A percentile compares a stretch with the other conserved stretches of the same genome.
Evolutionary conservation across 2,113 vertebrate genomes (phyloP).

Genomic region (Electrona antarctica): DNA sequence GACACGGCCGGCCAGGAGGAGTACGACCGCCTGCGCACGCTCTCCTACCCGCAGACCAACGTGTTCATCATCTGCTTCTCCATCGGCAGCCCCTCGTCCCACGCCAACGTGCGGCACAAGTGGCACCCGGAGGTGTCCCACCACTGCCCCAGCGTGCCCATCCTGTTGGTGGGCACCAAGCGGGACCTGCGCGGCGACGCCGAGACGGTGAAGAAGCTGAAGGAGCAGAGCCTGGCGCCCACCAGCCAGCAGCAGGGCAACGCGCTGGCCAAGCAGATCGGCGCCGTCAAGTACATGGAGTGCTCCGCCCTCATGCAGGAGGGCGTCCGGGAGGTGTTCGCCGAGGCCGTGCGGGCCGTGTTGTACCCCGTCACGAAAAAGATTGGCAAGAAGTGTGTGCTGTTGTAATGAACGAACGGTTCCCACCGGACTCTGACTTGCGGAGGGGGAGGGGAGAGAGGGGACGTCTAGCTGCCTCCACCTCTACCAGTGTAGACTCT

Average conservation of each 20-base stretch:
- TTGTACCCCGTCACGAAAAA: slow-evolving; percentile 91
- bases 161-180: slow-evolving; percentile 93
- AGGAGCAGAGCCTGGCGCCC: slow-evolving; percentile 89
- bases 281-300: slow-evolving; percentile 93
- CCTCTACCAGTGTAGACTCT: slow-evolving; percentile 45
- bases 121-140: slow-evolving; percentile 94
- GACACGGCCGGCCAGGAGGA: slow-evolving; percentile 96
- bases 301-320: slow-evolving; percentile 91
- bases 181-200: slow-evolving; percentile 87
- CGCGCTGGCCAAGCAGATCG: slow-evolving; percentile 88
- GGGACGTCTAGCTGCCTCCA: slow-evolving; percentile 47
- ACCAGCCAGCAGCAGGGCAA: slow-evolving; percentile 90
- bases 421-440: slow-evolving; percentile 68
- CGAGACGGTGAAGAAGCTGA: slow-evolving; percentile 92
- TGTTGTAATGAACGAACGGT: slow-evolving; percentile 81
- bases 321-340: slow-evolving; percentile 89
- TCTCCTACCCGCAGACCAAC: slow-evolving; percentile 92
- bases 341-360: slow-evolving; percentile 89
- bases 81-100: slow-evolving; percentile 90
- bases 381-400: slow-evolving; percentile 86
- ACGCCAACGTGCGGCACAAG: slow-evolving; percentile 93
- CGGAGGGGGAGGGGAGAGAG: slow-evolving; percentile 53
- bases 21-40: slow-evolving; percentile 89
- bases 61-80: slow-evolving; percentile 96
- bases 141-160: slow-evolving; percentile 91